A percentile compares a stretch with the other conserved stretches of the same genome.
Conservation (phyloP, 2,113 vertebrate species). For the Anseranas semipalmata region DNA sequence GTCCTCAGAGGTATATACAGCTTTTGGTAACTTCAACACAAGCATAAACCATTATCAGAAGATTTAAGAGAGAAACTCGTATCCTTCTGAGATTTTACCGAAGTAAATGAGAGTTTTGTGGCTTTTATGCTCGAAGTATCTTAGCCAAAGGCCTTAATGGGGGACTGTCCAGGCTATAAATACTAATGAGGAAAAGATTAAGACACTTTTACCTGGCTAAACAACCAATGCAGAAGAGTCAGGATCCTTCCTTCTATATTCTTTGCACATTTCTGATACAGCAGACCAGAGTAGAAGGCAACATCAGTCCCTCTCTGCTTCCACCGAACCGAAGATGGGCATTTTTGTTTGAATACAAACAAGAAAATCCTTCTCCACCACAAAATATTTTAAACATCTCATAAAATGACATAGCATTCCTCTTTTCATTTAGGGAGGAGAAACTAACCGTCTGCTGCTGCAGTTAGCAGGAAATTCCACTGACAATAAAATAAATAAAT, state of each 20-base stretch:
- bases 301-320: neutral
- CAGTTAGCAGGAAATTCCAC: conserved; percentile 57
- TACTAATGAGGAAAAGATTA: neutral
- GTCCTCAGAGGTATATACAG: neutral
- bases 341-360: neutral
- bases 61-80: neutral
- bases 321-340: neutral
- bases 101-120: neutral
- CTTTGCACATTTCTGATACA: neutral
- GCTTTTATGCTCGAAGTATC: neutral
- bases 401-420: conserved; percentile 29
- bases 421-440: neutral
- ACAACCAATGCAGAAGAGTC: neutral
- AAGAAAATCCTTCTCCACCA: neutral
- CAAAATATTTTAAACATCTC: conserved; percentile 38
- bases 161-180: neutral
- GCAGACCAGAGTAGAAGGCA: neutral
- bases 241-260: neutral
- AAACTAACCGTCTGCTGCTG: neutral
- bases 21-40: neutral
- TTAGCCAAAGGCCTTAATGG: neutral
- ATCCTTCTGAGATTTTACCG: neutral
- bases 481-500: conserved; percentile 51
- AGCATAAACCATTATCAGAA: neutral
- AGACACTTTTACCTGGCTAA: neutral